Base-by-base conservation (phyloP, 2,888 invertebrate species). In the Netelia melanura region DNA sequence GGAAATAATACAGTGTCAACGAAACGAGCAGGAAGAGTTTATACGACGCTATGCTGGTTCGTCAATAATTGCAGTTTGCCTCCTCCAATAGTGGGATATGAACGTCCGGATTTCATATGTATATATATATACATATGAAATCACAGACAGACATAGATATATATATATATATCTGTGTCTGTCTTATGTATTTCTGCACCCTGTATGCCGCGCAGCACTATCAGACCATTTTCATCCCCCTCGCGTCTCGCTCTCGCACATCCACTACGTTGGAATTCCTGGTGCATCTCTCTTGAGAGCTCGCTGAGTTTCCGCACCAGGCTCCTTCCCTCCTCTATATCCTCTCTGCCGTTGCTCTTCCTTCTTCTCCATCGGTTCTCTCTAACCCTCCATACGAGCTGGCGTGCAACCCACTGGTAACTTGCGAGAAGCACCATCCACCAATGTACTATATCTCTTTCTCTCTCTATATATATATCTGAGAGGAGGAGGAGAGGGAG, bases 11-110 rank as follows among this genome's bases (percentile, higher is more conserved):
- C 17, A 85, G 83, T 83, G 86, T 75, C 67, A 84, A 85, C 64
- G 83, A 61, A 77, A 44, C 81, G 75, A 11, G 54, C 76, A 67
- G 78, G 75, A 84, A 83, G 78, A 76, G 79, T 81, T 82, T 86
- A 56, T 72, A 64, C 64, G 62, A 25, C 30, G 17, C 25, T 54
- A 44, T 65, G 52, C 58, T 79, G 77, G 79, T 82, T 84, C 83
- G 84, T 86, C 85, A 83, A 84, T 85, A 85, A 83, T 84, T 83
- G 82, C 86, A 80, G 65, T 76, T 74, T 56, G 74, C 75, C 43
- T 61, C 71, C 54, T 43, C 71, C 38, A 62, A 58, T 52, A 25
- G 17, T 21, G 70, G 56, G 10, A 38, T 58, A 21, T 58, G 21
- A 21, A 21, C 14, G 14, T 48, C 14, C 48, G 48, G 48, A 48